These are phyloP conservation scores for Acromyrmex heyeri DNA, from an alignment of 1,140 invertebrate genomes.

Conservation along the genomic window DNA sequence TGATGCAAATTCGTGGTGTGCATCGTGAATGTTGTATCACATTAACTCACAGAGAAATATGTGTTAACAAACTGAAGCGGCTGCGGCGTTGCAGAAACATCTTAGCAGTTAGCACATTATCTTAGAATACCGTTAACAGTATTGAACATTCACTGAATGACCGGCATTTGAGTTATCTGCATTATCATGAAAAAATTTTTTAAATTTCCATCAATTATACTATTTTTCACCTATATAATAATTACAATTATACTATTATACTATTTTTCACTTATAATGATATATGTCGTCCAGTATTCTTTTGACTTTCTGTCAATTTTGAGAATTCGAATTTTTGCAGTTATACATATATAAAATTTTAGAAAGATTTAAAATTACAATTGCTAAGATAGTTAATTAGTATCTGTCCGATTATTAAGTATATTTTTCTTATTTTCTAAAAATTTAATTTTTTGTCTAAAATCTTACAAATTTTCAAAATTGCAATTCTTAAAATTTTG, in stretches of 20 bases:
- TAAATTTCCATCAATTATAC: neutral
- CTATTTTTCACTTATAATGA: too few relatives aligned
- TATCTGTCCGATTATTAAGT: neutral
- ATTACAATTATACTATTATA: neutral
- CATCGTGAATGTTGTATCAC: constrained; percentile 69
- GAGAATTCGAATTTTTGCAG: neutral
- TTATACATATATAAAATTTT: neutral
- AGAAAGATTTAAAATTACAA: neutral
- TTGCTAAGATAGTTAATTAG: neutral
- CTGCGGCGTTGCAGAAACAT: constrained; percentile 26
- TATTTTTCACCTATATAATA: too few relatives aligned
- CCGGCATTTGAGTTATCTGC: neutral
- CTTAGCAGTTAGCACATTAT: neutral
- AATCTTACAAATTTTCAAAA: neutral
- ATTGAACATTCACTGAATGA: neutral
- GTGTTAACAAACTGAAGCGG: constrained; percentile 57
- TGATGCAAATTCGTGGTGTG: constrained; percentile 75
- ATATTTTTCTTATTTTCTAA: neutral
- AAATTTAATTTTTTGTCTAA: neutral
- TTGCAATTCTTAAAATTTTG: neutral
- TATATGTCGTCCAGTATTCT: too few relatives aligned
- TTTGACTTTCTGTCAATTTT: neutral
- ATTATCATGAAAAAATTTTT: neutral
- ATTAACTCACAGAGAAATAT: constrained; percentile 60
- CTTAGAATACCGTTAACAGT: constrained; percentile 42